A percentile compares a stretch with the other conserved stretches of the same genome.
Evolutionary conservation across 2,888 invertebrate genomes (phyloP).

Genomic region (Frankliniella fusca): DNA sequence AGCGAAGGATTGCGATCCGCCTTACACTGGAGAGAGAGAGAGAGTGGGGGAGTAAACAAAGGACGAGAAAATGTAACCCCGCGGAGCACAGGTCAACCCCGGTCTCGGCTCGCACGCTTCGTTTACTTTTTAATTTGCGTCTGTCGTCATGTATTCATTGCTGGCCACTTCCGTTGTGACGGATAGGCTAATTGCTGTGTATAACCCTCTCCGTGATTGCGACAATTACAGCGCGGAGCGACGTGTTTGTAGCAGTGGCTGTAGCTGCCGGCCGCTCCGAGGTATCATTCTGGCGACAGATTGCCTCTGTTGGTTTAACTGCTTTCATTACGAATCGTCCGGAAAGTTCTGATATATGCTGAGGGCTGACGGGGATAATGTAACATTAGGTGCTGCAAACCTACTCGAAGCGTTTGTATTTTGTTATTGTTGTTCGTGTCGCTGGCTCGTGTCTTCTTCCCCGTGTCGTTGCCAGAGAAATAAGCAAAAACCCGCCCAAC

Average conservation of each 20-base stretch:
- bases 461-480: no score
- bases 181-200: slow-evolving; percentile 22
- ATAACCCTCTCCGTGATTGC: slow-evolving; percentile 8
- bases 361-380: neutral
- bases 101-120: neutral
- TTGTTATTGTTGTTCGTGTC: no score
- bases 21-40: no score
- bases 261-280: neutral
- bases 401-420: no score
- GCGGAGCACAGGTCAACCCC: neutral
- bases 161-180: slow-evolving; percentile 14
- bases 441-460: no score
- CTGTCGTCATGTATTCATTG: slow-evolving; percentile 16
- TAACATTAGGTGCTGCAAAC: no score
- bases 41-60: no score
- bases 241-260: neutral
- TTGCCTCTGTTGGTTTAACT: neutral
- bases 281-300: neutral
- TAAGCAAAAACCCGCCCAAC: no score
- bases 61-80: no score
- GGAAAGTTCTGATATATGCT: neutral
- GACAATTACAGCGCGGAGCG: neutral
- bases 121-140: slow-evolving; percentile 26
- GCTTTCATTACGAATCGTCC: no score
- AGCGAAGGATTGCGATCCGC: no score